Evolutionary conservation across 2,113 vertebrate species (phyloP), one percentile per base, ranked within the genome.

Genomic region (Irena cyanogastra): DNA sequence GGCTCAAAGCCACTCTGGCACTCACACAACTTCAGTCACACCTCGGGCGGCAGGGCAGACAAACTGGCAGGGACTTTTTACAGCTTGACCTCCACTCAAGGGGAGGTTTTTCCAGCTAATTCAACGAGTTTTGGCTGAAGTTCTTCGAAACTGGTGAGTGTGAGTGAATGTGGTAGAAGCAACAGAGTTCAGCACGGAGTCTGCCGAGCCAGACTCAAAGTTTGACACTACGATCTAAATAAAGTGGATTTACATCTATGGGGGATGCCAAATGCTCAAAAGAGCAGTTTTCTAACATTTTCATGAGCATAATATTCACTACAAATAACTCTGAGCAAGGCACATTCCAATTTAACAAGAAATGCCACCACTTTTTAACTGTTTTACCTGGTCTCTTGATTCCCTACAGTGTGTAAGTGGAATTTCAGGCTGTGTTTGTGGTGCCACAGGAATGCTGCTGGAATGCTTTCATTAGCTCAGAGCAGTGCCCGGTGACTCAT

Each of bases 381-480:
- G 39, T 35, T 92, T 61, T 60, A 78, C 54, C 86, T 81, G 44
- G 41, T 57, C 37, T 89, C 69, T 75, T 1, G 0, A 35, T 89
- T 78, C 78, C 61, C 76, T 49, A 49, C 41, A 64, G 5, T 0
- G n/a, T 87, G 77, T 68, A 69, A 76, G 65, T 50, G 83, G 88
- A 93, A 93, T 88, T 93, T 81, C 90, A 89, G 94, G 76, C 79
- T 8, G 9, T n/a, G 72, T 68, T 86, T 92, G 83, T 94, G 94
- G 93, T 63, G 79, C 71, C 1, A 0, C 82, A 92, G 92, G 92
- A 96, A 80, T 95, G 87, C 63, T 75, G 82, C 63, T 80, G 95
- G 95, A 96, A 96, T 93, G 83, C 93, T 93, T 90, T 94, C 86
- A 69, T 71, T 92, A 95, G 90, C 69, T 92, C 90, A 89, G 69